These are phyloP conservation scores for Cirrhinus mrigala DNA, from an alignment of 2,797 vertebrate genomes.

Conservation along the genomic window DNA sequence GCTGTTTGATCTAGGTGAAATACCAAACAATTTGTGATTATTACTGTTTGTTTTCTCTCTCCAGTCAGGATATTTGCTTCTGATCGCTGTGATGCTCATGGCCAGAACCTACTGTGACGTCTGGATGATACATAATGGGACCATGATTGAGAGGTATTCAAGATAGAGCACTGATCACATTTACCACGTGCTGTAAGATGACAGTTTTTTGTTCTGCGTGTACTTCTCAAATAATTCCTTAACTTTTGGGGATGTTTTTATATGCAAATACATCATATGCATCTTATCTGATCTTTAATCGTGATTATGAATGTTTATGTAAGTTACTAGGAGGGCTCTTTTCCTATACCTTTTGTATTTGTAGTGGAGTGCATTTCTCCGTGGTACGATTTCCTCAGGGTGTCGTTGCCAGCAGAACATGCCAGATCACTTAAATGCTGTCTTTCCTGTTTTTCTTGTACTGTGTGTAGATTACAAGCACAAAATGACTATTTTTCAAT, in stretches of 20 bases:
- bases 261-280: background rate
- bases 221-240: background rate
- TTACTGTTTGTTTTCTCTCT: conserved; percentile 55
- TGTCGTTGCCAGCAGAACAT: conserved; percentile 11
- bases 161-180: background rate
- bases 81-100: conserved; percentile 86
- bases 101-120: conserved; percentile 88
- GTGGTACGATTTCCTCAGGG: background rate
- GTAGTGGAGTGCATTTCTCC: background rate
- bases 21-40: background rate
- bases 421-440: conserved; percentile 35
- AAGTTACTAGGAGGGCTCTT: background rate
- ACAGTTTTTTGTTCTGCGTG: background rate
- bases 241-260: background rate
- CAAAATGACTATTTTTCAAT: conserved; percentile 22
- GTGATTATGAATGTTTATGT: background rate
- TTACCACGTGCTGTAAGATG: background rate
- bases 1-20: background rate
- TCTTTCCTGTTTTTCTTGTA: conserved; percentile 54
- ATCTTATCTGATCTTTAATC: background rate
- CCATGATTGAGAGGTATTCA: conserved; percentile 87
- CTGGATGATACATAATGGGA: conserved; percentile 92
- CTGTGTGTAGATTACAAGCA: background rate
- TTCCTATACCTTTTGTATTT: background rate
- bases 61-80: conserved; percentile 86